Evolutionary conservation across 2,888 invertebrate species (phyloP).

Genomic region (Agrochola lota): DNA sequence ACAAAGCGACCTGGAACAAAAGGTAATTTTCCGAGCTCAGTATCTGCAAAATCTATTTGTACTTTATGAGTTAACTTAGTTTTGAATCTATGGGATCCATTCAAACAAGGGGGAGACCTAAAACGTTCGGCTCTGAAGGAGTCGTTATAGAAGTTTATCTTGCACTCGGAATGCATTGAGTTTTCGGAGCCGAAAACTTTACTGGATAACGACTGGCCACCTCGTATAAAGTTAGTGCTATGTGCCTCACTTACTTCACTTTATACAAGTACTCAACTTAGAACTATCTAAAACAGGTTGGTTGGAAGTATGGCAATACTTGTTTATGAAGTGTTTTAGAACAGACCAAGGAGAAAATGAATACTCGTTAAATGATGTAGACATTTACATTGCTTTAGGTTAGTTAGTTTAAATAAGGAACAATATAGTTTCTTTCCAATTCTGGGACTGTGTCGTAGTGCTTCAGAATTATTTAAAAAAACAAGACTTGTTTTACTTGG

Average conservation of each 20-base stretch:
- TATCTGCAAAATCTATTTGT: slow-evolving; percentile 54
- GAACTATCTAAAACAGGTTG: slow-evolving; percentile 59
- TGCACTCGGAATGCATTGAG: slow-evolving; percentile 61
- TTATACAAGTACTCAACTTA: slow-evolving; percentile 45
- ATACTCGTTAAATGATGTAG: no score
- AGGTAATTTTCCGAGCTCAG: slow-evolving; percentile 17
- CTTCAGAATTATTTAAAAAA: background rate
- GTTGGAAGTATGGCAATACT: slow-evolving; percentile 27
- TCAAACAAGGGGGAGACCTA: slow-evolving; percentile 51
- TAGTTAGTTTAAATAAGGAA: background rate
- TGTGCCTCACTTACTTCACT: slow-evolving; percentile 52
- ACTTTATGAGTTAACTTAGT: slow-evolving; percentile 54
- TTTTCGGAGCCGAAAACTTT: slow-evolving; percentile 64
- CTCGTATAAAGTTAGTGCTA: slow-evolving; percentile 43
- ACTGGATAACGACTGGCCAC: slow-evolving; percentile 55
- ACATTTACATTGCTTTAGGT: background rate
- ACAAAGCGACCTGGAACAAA: slow-evolving; percentile 48
- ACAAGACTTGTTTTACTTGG: background rate
- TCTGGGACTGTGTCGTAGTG: background rate
- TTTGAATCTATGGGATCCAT: slow-evolving; percentile 48
- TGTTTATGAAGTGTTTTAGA: slow-evolving; percentile 27
- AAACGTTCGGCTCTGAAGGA: slow-evolving; percentile 50
- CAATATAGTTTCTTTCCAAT: background rate
- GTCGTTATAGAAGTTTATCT: slow-evolving; percentile 63
- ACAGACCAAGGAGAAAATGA: background rate